phyloP scores from a whole-genome alignment of 2,113 vertebrate genomes.

The Peucedramus taeniatus region DNA sequence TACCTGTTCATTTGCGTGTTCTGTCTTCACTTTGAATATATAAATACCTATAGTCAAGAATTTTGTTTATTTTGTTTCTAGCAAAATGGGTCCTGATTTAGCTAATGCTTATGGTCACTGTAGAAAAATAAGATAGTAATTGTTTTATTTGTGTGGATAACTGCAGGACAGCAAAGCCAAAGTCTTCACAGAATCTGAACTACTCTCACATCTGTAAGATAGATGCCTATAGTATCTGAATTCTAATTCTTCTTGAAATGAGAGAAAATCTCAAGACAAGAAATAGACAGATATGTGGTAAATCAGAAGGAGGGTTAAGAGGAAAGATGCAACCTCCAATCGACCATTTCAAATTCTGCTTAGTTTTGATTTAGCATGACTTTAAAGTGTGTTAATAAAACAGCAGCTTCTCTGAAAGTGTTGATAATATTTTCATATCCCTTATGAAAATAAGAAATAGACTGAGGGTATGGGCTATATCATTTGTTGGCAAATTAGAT shows the following conservation, averaged over 20 bases:
- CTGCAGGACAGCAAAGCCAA: not conserved
- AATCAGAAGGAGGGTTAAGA: not conserved
- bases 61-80: not conserved
- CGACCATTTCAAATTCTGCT: conserved; percentile 27
- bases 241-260: not conserved
- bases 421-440: conserved; percentile 44
- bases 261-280: not conserved
- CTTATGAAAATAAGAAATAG: not conserved
- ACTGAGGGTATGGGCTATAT: not conserved
- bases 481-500: conserved; percentile 49
- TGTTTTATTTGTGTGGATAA: not conserved
- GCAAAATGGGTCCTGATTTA: not conserved
- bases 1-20: not conserved
- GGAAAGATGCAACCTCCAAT: not conserved
- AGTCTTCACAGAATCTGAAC: not conserved
- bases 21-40: not conserved
- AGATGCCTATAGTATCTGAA: not conserved
- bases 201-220: not conserved
- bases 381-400: conserved; percentile 38
- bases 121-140: not conserved
- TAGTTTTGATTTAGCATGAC: not conserved
- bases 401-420: not conserved
- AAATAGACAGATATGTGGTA: not conserved
- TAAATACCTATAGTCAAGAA: not conserved
- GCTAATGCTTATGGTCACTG: not conserved